A percentile compares a stretch with the other conserved stretches of the same genome.
Conservation (phyloP, 2,888 invertebrate genomes). For the Deilephila porcellus region DNA sequence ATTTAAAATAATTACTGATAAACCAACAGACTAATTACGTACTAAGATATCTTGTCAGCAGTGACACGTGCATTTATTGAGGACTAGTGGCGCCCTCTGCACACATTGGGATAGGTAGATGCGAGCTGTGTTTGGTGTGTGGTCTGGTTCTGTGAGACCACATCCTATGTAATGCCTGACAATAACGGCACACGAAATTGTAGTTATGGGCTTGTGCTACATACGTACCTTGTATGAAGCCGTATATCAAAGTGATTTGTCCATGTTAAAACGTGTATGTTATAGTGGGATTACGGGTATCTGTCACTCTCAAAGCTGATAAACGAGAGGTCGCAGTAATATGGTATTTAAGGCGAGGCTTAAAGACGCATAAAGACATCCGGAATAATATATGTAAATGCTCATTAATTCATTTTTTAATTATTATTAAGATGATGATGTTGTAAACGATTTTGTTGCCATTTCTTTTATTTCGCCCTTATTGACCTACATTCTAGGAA, state of each 20-base stretch:
- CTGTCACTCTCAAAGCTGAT: not conserved
- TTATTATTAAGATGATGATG: too few species aligned
- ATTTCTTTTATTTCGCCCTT: too few species aligned
- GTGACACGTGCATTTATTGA: not conserved
- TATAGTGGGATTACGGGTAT: not conserved
- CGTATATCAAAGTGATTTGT: constrained; percentile 26
- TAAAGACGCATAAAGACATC: too few species aligned
- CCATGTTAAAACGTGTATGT: constrained; percentile 7
- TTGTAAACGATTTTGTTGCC: too few species aligned
- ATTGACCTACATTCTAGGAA: too few species aligned
- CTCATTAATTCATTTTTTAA: too few species aligned
- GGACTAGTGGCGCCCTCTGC: not conserved
- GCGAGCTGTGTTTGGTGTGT: constrained; percentile 22
- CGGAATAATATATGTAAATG: too few species aligned
- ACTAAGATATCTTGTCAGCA: not conserved
- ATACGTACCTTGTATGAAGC: constrained; percentile 13
- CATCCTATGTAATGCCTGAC: constrained; percentile 27
- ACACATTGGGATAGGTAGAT: constrained; percentile 24
- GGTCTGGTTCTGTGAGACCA: constrained; percentile 26
- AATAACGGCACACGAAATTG: constrained; percentile 28
- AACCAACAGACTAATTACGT: too few species aligned
- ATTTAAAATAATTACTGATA: too few species aligned
- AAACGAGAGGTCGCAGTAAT: not conserved
- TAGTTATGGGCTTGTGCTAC: constrained; percentile 24
- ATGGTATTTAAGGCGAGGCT: not conserved